Evolutionary conservation across 2,113 vertebrate genomes (phyloP), one percentile per base, ranked within the genome.

Genomic region (Chaenogobius annularis): DNA sequence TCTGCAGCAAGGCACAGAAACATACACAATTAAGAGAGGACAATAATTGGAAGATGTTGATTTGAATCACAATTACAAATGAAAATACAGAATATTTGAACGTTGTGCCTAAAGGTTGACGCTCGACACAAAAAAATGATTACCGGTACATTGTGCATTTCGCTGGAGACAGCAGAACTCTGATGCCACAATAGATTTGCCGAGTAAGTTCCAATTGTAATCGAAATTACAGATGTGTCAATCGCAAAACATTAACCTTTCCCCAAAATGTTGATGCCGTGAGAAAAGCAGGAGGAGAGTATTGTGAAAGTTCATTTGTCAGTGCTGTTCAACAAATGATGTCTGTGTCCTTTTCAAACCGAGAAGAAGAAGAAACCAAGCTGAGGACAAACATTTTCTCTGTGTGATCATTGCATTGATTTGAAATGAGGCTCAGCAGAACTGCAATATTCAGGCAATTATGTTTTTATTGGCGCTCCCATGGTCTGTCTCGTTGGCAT

Each of bases 241-340:
- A 79, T 87, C 78, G 82, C 55, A 71, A 84, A 76, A 78, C 58
- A 82, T 78, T 91, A 82, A 91, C 88, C 89, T 92, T 92, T 91
- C 61, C 70, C 66, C 67, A 74, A 87, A 92, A 92, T 90, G 88
- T 82, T 89, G 87, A 80, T 66, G 75, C 68, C 26, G 79, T 58
- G 82, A 63, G 79, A 85, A 78, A 82, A 58, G 15, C 54, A 54
- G 61, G 31, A 79, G 84, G 68, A 40, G 77, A 89, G 71, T 79
- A 77, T 86, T 87, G 37, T 73, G 71, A 92, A 89, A 92, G 90
- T 88, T 91, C 85, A 90, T 88, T 90, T 90, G 84, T 91, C 87
- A 79, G 17, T 78, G 76, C 84, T 85, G 81, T 83, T 69, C 69
- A 80, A 55, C 64, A 82, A 80, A 85, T 88, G 81, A 90, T 78